Base-by-base conservation (phyloP, 2,888 invertebrate genomes). In the Thysanoteuthis rhombus region DNA sequence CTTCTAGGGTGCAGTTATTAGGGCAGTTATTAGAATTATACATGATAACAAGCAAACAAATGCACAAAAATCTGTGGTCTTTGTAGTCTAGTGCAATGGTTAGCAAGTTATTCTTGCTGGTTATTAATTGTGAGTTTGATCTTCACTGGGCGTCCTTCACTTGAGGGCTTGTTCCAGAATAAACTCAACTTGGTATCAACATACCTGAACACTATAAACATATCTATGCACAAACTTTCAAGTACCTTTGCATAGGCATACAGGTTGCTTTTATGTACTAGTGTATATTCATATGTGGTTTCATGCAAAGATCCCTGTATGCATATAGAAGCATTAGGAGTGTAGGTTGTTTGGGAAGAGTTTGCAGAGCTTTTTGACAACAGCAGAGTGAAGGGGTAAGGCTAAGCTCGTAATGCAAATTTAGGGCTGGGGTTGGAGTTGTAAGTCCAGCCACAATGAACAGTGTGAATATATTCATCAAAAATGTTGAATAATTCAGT, bases 381-480 rank as follows among this genome's bases (percentile, higher is more conserved):
- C 75, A 36, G 75, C 12, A 75, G n/a, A n/a, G 12, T n/a, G 75
- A 75, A 75, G n/a, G 16, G 16, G 12, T 36, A 75, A 75, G 19
- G n/a, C 12, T 36, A 75, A 25, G 36, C 36, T 75, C 36, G 36
- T n/a, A 75, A 75, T 75, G n/a, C 75, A 75, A 75, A 75, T 75
- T 75, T 75, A 8, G 75, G 8, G 75, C 3, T n/a, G n/a, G 75
- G 75, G n/a, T 75, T 36, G 4, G 75, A 75, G n/a, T 36, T 36
- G 16, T 12, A 75, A 75, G 75, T n/a, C 75, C n/a, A 75, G 75
- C 12, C n/a, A 36, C n/a, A 75, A 16, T 10, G 75, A 75, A n/a
- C n/a, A 75, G 75, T 75, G 75, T n/a, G 75, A 75, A 75, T 75
- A 75, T 75, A 75, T 75, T 75, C 75, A 75, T 75, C n/a, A 75